Percentiles rank a stretch among this genome's conserved stretches.
These are phyloP conservation scores for Megaceryle alcyon DNA, from an alignment of 2,797 vertebrate genomes.

Conservation along the genomic window DNA sequence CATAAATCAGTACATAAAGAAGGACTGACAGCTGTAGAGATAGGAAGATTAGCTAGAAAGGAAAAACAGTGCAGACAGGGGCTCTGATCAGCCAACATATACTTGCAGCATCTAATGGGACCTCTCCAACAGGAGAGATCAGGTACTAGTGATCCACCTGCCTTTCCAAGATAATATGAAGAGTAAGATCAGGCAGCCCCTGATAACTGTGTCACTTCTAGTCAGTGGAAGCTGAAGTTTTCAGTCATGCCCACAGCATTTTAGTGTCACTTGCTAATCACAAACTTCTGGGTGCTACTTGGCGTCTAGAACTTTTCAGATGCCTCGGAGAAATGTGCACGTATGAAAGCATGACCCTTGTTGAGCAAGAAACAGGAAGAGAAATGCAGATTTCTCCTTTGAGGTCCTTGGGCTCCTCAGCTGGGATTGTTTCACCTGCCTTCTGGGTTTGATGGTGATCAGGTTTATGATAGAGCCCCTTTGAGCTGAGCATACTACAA, in stretches of 20 bases:
- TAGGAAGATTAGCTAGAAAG: not conserved
- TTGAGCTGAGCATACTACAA: not conserved
- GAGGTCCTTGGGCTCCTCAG: not conserved
- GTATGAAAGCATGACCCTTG: not conserved
- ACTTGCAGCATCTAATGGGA: not conserved
- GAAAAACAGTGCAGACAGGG: not conserved
- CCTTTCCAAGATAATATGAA: not conserved
- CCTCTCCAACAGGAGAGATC: not conserved
- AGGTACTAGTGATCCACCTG: not conserved
- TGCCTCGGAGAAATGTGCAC: not conserved
- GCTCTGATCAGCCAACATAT: not conserved
- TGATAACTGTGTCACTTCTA: not conserved
- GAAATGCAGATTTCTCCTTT: not conserved
- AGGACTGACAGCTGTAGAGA: not conserved
- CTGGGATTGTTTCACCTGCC: not conserved
- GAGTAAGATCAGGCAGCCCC: not conserved
- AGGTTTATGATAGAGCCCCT: not conserved
- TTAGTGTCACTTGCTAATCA: not conserved
- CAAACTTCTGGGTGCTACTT: not conserved
- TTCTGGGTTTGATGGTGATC: not conserved
- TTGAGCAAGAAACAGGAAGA: not conserved
- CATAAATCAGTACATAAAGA: not conserved
- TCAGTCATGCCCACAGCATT: not conserved
- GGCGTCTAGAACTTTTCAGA: not conserved
- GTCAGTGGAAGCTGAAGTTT: not conserved